These are phyloP conservation scores for Pseudococcus longispinus DNA, from an alignment of 2,888 invertebrate species.

Conservation along the genomic window DNA sequence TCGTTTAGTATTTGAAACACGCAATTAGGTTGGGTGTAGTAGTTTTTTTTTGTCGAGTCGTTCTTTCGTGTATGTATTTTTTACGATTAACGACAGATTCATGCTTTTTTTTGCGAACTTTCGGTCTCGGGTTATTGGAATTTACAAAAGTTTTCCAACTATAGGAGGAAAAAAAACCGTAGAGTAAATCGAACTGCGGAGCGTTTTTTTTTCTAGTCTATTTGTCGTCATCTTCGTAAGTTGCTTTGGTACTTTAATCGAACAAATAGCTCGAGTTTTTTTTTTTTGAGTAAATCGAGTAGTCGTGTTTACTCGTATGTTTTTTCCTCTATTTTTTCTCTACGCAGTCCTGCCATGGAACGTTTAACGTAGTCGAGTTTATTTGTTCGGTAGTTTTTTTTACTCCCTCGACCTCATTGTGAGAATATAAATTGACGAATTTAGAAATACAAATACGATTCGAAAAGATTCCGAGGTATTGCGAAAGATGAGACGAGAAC, in stretches of 20 bases:
- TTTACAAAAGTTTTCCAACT: not conserved
- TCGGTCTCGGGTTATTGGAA: not conserved
- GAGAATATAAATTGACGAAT: constrained; percentile 13
- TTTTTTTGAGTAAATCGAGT: not conserved
- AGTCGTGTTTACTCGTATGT: not conserved
- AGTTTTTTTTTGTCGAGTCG: not conserved
- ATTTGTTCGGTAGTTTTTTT: constrained; percentile 16
- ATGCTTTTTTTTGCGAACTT: not conserved
- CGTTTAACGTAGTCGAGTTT: not conserved
- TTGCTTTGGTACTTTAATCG: not conserved
- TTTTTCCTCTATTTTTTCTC: not conserved
- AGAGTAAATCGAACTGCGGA: not conserved
- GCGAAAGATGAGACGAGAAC: not conserved
- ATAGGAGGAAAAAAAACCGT: not conserved
- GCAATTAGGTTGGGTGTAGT: not conserved
- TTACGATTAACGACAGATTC: not conserved
- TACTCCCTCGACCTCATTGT: not conserved
- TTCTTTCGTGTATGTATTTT: not conserved
- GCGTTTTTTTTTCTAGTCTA: not conserved
- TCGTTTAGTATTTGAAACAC: not conserved
- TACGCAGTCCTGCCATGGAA: not conserved
- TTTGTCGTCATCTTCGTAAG: not conserved
- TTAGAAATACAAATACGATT: not conserved
- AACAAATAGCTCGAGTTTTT: not conserved
- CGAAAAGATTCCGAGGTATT: not conserved